A percentile compares a stretch with the other conserved stretches of the same genome.
These are phyloP conservation scores for Halcyon malimbica DNA, from an alignment of 2,113 vertebrate species.

Conservation along the genomic window DNA sequence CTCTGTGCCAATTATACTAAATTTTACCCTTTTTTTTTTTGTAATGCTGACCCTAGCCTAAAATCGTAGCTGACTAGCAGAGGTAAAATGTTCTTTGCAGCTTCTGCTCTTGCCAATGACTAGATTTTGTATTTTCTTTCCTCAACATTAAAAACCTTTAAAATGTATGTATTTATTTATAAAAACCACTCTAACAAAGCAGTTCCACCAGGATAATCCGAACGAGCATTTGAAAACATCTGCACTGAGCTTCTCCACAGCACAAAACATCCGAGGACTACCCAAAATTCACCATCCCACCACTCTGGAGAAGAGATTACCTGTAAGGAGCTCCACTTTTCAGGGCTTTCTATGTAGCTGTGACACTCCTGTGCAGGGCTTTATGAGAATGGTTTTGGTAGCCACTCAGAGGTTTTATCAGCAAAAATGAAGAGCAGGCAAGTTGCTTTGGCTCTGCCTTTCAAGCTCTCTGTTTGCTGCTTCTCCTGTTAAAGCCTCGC, in stretches of 20 bases:
- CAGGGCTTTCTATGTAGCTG: neutral
- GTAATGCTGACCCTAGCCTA: neutral
- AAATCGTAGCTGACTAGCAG: neutral
- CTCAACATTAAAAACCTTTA: neutral
- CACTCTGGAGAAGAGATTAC: neutral
- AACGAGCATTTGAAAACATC: neutral
- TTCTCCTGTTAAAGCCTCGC: conserved; percentile 15
- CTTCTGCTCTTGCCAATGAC: neutral
- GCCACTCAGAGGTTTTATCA: neutral
- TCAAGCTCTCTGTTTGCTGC: conserved; percentile 42
- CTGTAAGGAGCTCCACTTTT: neutral
- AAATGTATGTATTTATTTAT: neutral
- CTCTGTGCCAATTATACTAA: neutral
- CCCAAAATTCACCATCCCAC: neutral
- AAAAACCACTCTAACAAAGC: neutral
- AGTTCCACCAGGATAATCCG: neutral
- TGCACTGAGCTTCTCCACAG: neutral
- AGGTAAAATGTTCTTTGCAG: neutral
- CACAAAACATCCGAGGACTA: neutral
- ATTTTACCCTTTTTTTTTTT: neutral
- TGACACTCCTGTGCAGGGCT: neutral
- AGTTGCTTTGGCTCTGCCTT: conserved; percentile 4
- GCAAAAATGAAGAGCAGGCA: neutral
- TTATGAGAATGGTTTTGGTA: neutral
- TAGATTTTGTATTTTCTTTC: neutral